These are phyloP conservation scores for Torymus texanus DNA, from an alignment of 2,888 invertebrate genomes.

Conservation along the genomic window DNA sequence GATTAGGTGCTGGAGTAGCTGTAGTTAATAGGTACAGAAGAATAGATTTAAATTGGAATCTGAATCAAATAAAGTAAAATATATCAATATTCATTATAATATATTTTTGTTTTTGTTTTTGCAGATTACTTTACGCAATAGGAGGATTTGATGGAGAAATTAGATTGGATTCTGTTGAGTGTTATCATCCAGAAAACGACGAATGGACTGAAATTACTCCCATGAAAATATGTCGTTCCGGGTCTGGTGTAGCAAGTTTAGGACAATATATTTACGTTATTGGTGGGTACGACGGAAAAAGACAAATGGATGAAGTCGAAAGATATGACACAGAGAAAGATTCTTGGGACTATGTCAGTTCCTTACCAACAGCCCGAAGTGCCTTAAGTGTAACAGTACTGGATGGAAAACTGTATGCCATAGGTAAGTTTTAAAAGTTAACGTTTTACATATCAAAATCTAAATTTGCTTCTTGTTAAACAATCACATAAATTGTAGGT, in stretches of 20 bases:
- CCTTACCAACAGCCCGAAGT: constrained; percentile 88
- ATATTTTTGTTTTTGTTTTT: neutral
- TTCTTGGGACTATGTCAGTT: constrained; percentile 85
- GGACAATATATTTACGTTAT: constrained; percentile 94
- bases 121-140: constrained; percentile 82
- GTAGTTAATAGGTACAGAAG: constrained; percentile 83
- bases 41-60: too few species aligned
- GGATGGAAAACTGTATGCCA: constrained; percentile 91
- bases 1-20: constrained; percentile 88
- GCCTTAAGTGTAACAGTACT: constrained; percentile 91
- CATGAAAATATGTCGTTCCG: constrained; percentile 88
- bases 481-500: constrained; percentile 77
- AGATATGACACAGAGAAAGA: constrained; percentile 90
- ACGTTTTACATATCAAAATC: constrained; percentile 14
- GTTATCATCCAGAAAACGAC: constrained; percentile 95
- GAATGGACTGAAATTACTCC: constrained; percentile 89
- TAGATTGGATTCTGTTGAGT: constrained; percentile 87
- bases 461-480: neutral
- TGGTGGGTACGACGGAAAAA: constrained; percentile 93
- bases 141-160: constrained; percentile 92
- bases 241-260: constrained; percentile 90
- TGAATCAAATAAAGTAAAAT: neutral
- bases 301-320: constrained; percentile 90
- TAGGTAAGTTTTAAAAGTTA: constrained; percentile 78
- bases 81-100: neutral